phyloP scores from a whole-genome alignment of 1,140 invertebrate genomes.

The Calycopis cecrops region DNA sequence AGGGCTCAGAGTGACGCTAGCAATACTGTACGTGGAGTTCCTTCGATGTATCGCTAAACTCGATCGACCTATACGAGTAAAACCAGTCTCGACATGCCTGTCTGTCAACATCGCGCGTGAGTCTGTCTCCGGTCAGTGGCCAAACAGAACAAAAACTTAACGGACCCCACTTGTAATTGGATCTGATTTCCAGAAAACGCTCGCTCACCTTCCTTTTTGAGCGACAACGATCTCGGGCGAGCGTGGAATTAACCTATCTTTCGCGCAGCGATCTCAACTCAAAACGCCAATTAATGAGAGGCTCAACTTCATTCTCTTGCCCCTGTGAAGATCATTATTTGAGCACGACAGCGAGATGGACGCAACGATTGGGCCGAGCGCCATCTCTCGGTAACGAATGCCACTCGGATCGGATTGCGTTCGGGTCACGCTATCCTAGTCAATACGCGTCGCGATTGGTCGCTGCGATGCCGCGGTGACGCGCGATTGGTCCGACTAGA shows the following conservation, averaged over 20 bases:
- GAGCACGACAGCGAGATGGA: conserved; percentile 73
- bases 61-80: conserved; percentile 34
- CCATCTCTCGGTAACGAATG: conserved; percentile 71
- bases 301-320: conserved; percentile 73
- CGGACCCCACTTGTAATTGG: conserved; percentile 68
- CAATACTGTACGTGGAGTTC: conserved; percentile 43
- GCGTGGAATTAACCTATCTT: conserved; percentile 74
- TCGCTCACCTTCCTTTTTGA: conserved; percentile 72
- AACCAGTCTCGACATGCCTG: conserved; percentile 44
- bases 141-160: conserved; percentile 73
- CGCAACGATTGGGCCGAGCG: conserved; percentile 67
- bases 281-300: conserved; percentile 75
- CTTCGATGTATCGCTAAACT: conserved; percentile 31
- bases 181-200: conserved; percentile 74
- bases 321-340: conserved; percentile 74
- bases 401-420: conserved; percentile 67
- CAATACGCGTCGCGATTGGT: conserved; percentile 57
- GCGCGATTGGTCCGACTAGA: conserved; percentile 57
- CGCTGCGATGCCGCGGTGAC: conserved; percentile 54
- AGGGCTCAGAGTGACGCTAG: conserved; percentile 48
- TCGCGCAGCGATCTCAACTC: conserved; percentile 69
- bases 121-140: conserved; percentile 45
- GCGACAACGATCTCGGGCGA: conserved; percentile 69
- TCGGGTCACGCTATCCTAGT: conserved; percentile 73
- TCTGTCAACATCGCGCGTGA: conserved; percentile 59